Base-by-base conservation (phyloP, 2,797 vertebrate species). In the Heteromormyrus szaboi region DNA sequence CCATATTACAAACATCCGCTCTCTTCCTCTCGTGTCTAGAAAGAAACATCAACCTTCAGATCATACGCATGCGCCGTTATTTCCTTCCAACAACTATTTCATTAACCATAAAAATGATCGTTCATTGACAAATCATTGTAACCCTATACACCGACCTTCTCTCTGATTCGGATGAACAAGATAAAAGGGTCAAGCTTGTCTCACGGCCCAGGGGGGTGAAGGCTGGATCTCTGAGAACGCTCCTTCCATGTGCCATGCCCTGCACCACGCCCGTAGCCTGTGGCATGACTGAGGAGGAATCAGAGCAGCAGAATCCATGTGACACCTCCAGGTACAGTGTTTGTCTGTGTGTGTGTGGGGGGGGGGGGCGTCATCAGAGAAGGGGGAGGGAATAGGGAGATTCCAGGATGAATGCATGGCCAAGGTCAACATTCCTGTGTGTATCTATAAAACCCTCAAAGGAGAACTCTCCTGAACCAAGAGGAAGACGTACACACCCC, bases 401-500 rank as follows among this genome's bases (percentile, higher is more conserved):
- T 46, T 46, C 37, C 41, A 81, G 41, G 76, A 46, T 81, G 41
- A 81, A 81, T 46, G 76, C 19, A 81, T 46, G 19, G 76, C 41
- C 41, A 46, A 88, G 17, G 29, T 65, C 89, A 88, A 72, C 2
- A 72, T 86, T 41, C 85, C 53, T 8, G 53, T 86, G 33, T 54
- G 14, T 86, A 59, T 56, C 51, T 56, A 59, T 33, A 59, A 33
- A 53, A 56, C 5, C 87, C 37, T 84, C 93, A 92, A 91, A 86
- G 85, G 86, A 53, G 87, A 2, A 91, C 54, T 44, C 90, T 91
- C 29, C 8, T 91, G 87, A 93, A 54, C 84, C 89, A 90, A 50
- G 92, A 94, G 65, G 93, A 90, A 22, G 93, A 93, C 83, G 3
- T 89, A 29, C 91, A 91, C 88, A 91, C 94, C 22, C 89, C 93